Evolutionary conservation across 2,888 invertebrate genomes (phyloP).

Genomic region (Leucophenga maculata): DNA sequence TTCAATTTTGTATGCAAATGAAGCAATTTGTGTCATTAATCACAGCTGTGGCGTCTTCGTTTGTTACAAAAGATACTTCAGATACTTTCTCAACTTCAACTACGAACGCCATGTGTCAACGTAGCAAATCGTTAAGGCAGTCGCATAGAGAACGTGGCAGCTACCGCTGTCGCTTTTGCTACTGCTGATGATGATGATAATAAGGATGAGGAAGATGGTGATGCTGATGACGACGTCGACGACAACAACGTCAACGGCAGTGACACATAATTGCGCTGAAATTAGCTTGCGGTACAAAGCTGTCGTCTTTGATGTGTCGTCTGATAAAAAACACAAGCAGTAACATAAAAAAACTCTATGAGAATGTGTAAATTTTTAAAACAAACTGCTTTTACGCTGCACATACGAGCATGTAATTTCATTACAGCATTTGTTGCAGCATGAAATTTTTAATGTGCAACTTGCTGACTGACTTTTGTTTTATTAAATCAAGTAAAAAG

Average conservation of each 20-base stretch:
- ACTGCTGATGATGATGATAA: background rate
- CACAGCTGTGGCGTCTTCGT: conserved; percentile 9
- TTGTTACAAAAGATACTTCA: too few species aligned
- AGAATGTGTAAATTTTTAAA: background rate
- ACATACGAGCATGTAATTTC: background rate
- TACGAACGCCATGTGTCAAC: background rate
- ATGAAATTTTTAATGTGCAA: background rate
- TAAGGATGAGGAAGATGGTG: background rate
- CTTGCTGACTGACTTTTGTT: conserved; percentile 37
- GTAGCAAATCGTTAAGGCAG: conserved; percentile 16
- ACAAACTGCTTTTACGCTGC: background rate
- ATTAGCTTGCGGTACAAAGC: conserved; percentile 45
- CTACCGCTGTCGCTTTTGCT: background rate
- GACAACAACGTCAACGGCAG: background rate
- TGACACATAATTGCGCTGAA: conserved; percentile 45
- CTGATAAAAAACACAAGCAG: conserved; percentile 12
- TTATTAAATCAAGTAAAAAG: conserved; percentile 55
- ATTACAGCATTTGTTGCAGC: conserved; percentile 7
- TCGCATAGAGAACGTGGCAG: background rate
- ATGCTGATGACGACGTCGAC: background rate
- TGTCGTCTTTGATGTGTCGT: conserved; percentile 16
- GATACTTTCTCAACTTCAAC: too few species aligned
- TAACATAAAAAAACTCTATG: background rate
- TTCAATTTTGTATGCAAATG: conserved; percentile 66
- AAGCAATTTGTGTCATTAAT: conserved; percentile 44